A percentile compares a stretch with the other conserved stretches of the same genome.
These are phyloP conservation scores for Pristis pectinata DNA, from an alignment of 2,797 vertebrate genomes.

Conservation along the genomic window DNA sequence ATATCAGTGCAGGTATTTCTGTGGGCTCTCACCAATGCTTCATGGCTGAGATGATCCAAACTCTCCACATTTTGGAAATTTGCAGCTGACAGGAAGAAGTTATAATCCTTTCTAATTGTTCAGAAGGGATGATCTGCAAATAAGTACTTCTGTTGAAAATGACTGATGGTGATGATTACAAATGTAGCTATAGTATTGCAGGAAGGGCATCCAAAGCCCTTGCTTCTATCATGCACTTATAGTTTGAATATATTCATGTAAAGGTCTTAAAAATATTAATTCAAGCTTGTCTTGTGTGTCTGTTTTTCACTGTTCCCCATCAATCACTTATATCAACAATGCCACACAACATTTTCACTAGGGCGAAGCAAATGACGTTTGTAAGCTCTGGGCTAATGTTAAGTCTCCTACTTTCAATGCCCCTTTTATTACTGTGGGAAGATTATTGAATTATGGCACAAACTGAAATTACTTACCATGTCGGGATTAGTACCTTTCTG, in stretches of 20 bases:
- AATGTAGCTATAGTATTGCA: not conserved
- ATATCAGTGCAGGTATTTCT: not conserved
- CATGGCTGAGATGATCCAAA: not conserved
- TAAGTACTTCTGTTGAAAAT: not conserved
- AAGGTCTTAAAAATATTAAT: not conserved
- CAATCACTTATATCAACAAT: not conserved
- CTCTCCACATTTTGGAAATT: not conserved
- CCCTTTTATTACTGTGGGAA: not conserved
- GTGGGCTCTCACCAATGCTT: no score
- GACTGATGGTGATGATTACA: not conserved
- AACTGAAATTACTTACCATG: not conserved
- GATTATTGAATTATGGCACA: conserved; percentile 19
- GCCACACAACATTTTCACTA: not conserved
- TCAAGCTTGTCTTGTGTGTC: not conserved
- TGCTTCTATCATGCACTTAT: not conserved
- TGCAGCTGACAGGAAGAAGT: not conserved
- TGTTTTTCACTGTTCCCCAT: not conserved
- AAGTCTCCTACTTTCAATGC: not conserved
- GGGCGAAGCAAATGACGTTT: not conserved
- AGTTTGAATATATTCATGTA: not conserved
- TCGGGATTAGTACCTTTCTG: conserved; percentile 12
- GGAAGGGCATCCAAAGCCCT: not conserved
- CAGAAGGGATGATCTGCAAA: not conserved
- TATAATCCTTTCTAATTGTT: not conserved
- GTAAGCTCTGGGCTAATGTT: not conserved